Percentiles rank a stretch among this genome's conserved stretches.
These are phyloP conservation scores for Atrina japonica DNA, from an alignment of 2,888 invertebrate species.

Conservation along the genomic window DNA sequence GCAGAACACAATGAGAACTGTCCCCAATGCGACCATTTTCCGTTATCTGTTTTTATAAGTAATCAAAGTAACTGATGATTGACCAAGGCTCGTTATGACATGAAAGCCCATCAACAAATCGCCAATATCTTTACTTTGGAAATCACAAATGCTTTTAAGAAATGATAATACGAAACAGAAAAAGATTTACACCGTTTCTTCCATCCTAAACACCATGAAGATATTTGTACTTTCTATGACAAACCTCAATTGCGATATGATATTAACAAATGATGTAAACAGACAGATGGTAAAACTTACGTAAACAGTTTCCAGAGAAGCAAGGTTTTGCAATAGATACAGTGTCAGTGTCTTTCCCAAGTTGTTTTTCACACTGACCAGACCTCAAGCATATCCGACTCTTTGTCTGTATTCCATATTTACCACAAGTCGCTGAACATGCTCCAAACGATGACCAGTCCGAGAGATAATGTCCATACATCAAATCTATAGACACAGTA, in stretches of 20 bases:
- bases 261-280: no score
- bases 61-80: no score
- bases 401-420: conserved; percentile 48
- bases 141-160: no score
- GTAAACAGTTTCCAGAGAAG: conserved; percentile 53
- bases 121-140: no score
- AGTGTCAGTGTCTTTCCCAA: not conserved
- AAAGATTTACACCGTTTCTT: no score
- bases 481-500: conserved; percentile 20
- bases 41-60: conserved; percentile 1
- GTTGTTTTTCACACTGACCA: conserved; percentile 27
- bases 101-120: no score
- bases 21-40: conserved; percentile 32
- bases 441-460: conserved; percentile 54
- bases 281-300: no score
- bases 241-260: no score
- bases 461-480: conserved; percentile 32
- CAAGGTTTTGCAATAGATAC: conserved; percentile 41
- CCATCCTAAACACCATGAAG: no score
- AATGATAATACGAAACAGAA: no score
- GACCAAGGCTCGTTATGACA: no score
- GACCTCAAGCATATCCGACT: conserved; percentile 39
- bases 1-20: conserved; percentile 24
- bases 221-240: no score
- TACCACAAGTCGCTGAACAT: conserved; percentile 55